These are phyloP conservation scores for Podilymbus podiceps DNA, from an alignment of 2,113 vertebrate genomes.

Conservation along the genomic window DNA sequence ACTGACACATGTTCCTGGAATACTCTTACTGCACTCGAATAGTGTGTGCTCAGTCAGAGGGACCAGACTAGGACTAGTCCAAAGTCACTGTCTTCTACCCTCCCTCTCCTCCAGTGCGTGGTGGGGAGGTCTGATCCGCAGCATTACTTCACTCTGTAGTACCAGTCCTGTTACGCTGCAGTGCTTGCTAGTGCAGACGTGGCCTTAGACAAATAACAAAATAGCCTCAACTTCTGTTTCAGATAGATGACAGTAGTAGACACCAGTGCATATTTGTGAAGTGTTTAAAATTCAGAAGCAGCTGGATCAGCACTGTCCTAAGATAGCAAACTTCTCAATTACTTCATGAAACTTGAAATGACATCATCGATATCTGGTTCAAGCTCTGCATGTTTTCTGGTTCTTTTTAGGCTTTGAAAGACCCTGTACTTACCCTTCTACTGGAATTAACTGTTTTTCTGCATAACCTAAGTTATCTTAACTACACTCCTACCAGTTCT, in stretches of 20 bases:
- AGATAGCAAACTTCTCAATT: neutral
- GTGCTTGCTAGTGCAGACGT: neutral
- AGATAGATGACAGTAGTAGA: neutral
- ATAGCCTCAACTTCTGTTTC: neutral
- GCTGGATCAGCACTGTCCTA: neutral
- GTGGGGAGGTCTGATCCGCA: neutral
- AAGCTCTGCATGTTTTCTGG: neutral
- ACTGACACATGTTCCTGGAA: neutral
- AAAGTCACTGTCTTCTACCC: neutral
- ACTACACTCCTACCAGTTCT: neutral
- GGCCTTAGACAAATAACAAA: neutral
- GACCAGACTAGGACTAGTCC: neutral
- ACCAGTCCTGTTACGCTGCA: neutral
- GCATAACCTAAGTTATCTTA: neutral
- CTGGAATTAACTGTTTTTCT: neutral
- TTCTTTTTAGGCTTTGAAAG: neutral
- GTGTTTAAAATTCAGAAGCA: neutral
- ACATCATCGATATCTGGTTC: neutral
- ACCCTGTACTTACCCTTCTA: neutral
- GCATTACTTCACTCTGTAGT: neutral
- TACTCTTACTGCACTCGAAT: neutral
- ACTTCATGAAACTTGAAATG: neutral
- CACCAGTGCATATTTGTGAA: neutral
- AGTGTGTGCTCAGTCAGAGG: neutral
- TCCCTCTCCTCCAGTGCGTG: accelerated